Conservation (phyloP, 2,888 invertebrate genomes). For the Acanthacorydalis orientalis region DNA sequence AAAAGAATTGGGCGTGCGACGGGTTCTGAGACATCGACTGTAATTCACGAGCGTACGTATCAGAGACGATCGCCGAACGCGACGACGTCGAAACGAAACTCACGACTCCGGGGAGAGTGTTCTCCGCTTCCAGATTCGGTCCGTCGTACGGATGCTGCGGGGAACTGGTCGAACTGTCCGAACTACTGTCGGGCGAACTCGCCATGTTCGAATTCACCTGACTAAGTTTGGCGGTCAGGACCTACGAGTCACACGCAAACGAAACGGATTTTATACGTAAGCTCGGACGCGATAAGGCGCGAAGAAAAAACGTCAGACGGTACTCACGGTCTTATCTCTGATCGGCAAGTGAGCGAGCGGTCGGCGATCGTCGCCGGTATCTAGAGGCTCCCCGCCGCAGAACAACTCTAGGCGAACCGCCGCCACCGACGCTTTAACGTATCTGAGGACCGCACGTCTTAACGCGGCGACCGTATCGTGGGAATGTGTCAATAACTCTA, state of each 20-base stretch:
- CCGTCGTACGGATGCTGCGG: conserved; percentile 75
- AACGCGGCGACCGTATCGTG: conserved; percentile 85
- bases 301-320: neutral
- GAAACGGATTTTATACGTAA: neutral
- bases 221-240: conserved; percentile 60
- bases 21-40: conserved; percentile 70
- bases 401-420: conserved; percentile 83
- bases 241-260: conserved; percentile 23
- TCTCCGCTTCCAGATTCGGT: conserved; percentile 69
- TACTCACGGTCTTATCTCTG: conserved; percentile 69
- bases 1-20: conserved; percentile 61
- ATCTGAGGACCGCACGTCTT: conserved; percentile 56
- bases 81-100: too few species aligned
- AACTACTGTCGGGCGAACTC: conserved; percentile 81
- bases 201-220: conserved; percentile 53
- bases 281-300: too few species aligned
- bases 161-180: conserved; percentile 86
- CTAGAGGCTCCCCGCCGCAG: conserved; percentile 74
- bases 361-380: conserved; percentile 74
- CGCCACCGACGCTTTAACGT: conserved; percentile 39
- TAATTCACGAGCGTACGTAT: conserved; percentile 9
- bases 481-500: conserved; percentile 83
- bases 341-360: conserved; percentile 72
- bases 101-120: conserved; percentile 80
- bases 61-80: too few species aligned